Base-by-base conservation (phyloP, 2,113 vertebrate species). In the Alligator mississippiensis region DNA sequence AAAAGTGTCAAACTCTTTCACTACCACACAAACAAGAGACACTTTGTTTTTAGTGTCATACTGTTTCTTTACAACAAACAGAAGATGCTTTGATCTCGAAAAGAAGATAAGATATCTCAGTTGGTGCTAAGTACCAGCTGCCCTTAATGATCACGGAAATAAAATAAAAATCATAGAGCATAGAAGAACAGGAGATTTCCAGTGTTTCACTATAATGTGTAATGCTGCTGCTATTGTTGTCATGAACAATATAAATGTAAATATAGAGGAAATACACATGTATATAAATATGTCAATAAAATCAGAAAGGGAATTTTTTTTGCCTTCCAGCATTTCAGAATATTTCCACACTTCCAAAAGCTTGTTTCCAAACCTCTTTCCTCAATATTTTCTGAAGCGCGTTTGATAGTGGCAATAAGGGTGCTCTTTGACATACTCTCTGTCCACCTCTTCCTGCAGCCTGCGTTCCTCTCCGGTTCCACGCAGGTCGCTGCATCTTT, bases 21-120 rank as follows among this genome's bases (percentile, higher is more conserved):
- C 0, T 0, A 14, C 0, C 60, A 85, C 38, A 80, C 85, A 68
- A 84, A 87, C 87, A 64, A 90, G 1, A 2, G 34, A 79, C 88
- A 30, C 96, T 96, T 95, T 95, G 96, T 95, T 97, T 83, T 85
- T 77, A 85, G 94, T 94, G 90, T 80, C 92, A 94, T 93, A 95
- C 94, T 34, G 85, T 76, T 95, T 93, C 80, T 14, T 82, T 84
- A 88, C 92, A 92, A 89, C 93, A 91, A 89, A 90, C 93, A 93
- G 80, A 27, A 59, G 63, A 84, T 63, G 27, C 61, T 96, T 95
- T 95, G 85, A 95, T 95, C 93, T 25, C 0, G 87, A 9, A 14
- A 84, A 47, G 75, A 60, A 90, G 94, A 59, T 85, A 95, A 85
- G 89, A 90, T 55, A 61, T 75, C 94, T 82, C 89, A 88, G 6